Conservation (phyloP, 2,888 invertebrate genomes). For the Platycnemis pennipes region DNA sequence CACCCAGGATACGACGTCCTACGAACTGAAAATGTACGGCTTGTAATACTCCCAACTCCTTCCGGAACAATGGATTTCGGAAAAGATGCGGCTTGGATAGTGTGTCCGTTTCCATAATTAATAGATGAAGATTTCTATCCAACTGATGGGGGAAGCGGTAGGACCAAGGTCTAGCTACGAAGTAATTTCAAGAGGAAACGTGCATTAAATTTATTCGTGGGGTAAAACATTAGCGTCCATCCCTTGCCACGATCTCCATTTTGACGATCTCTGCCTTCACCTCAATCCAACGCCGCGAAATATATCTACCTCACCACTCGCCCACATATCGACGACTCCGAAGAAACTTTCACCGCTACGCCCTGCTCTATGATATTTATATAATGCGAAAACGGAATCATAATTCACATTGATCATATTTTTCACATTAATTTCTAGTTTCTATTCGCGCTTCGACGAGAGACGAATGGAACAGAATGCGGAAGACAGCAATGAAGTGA, state of each 20-base stretch:
- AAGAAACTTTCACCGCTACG: background rate
- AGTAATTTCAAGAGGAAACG: background rate
- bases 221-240: too few relatives aligned
- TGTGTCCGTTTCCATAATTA: background rate
- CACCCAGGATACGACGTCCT: background rate
- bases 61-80: constrained; percentile 6
- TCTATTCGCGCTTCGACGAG: background rate
- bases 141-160: constrained; percentile 3
- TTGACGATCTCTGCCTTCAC: too few relatives aligned
- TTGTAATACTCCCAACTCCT: background rate
- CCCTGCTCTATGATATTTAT: background rate
- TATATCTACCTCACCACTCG: background rate
- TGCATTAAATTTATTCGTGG: too few relatives aligned
- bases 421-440: background rate
- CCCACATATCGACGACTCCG: background rate
- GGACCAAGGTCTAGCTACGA: background rate
- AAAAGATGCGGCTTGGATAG: constrained; percentile 16
- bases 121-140: constrained; percentile 27
- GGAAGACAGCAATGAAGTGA: background rate
- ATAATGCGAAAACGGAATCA: background rate
- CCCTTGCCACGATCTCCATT: too few relatives aligned
- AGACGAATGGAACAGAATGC: background rate
- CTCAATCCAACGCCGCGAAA: background rate
- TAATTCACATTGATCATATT: background rate
- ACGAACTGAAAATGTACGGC: background rate